Evolutionary conservation across 2,888 invertebrate species (phyloP).

Genomic region (Atherix ibis): DNA sequence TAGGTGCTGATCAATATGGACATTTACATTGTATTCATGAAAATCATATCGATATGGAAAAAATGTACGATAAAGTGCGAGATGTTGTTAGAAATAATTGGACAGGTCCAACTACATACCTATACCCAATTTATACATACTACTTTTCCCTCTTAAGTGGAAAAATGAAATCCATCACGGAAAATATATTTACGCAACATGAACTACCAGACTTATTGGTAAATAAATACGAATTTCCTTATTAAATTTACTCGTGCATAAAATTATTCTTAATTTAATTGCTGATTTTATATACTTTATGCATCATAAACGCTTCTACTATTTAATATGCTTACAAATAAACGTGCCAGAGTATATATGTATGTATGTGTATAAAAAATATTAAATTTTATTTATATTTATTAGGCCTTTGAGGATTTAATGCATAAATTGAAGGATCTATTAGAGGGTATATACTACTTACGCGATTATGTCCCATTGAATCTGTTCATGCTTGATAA

Average conservation of each 20-base stretch:
- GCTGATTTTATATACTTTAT: no score
- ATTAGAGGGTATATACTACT: slow-evolving; percentile 53
- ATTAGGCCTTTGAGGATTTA: slow-evolving; percentile 50
- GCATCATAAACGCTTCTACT: no score
- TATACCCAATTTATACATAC: slow-evolving; percentile 30
- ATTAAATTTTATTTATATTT: neutral
- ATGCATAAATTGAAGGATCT: slow-evolving; percentile 55
- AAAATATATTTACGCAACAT: slow-evolving; percentile 25
- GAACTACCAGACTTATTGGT: slow-evolving; percentile 26
- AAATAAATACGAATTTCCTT: slow-evolving; percentile 8
- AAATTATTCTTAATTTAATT: neutral
- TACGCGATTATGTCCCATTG: slow-evolving; percentile 62
- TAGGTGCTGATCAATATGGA: slow-evolving; percentile 17
- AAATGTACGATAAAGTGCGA: slow-evolving; percentile 23
- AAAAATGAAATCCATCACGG: slow-evolving; percentile 24
- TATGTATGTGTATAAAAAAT: no score
- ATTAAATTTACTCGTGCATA: slow-evolving; percentile 5
- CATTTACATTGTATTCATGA: slow-evolving; percentile 23
- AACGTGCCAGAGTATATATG: no score
- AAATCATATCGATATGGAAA: slow-evolving; percentile 24
- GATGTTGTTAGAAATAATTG: slow-evolving; percentile 25
- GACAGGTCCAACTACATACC: slow-evolving; percentile 26
- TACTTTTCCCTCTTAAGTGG: slow-evolving; percentile 26
- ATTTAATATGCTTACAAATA: no score
- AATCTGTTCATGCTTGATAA: slow-evolving; percentile 68